These are phyloP conservation scores for Orchesella cincta DNA, from an alignment of 1,140 invertebrate genomes.

Conservation along the genomic window DNA sequence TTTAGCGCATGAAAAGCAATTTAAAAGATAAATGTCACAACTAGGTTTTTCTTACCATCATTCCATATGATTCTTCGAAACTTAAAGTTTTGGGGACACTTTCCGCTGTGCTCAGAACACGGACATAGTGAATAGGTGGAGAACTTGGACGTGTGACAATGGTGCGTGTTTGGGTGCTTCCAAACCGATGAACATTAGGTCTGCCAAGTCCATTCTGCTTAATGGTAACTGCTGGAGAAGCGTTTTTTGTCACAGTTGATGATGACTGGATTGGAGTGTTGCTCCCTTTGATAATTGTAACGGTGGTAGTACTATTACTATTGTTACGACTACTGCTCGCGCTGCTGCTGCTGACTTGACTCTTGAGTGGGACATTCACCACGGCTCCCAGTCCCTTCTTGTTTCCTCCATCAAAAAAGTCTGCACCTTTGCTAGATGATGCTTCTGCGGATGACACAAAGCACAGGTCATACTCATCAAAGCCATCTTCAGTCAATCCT, in stretches of 20 bases:
- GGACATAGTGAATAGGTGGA: neutral
- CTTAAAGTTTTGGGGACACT: conserved; percentile 2
- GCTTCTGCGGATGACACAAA: conserved; percentile 60
- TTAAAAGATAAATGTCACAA: neutral
- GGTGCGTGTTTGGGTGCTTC: neutral
- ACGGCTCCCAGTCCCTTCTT: conserved; percentile 29
- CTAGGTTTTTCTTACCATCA: conserved; percentile 14
- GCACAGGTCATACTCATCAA: conserved; percentile 62
- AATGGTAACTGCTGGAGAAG: conserved; percentile 7
- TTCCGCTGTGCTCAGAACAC: neutral
- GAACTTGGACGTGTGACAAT: neutral
- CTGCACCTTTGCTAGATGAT: conserved; percentile 66
- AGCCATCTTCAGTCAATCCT: conserved; percentile 60
- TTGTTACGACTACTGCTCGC: neutral
- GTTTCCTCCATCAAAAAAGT: conserved; percentile 48
- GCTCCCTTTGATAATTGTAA: conserved; percentile 15
- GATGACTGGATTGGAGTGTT: conserved; percentile 21
- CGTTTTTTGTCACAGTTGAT: neutral
- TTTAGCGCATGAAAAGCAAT: neutral
- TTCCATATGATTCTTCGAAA: conserved; percentile 15
- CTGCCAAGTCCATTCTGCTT: conserved; percentile 19
- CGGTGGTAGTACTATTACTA: conserved; percentile 3
- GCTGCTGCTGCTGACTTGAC: conserved; percentile 19
- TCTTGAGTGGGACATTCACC: conserved; percentile 6
- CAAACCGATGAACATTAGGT: conserved; percentile 15